Base-by-base conservation (phyloP, 2,888 invertebrate species). In the Acleris literana region DNA sequence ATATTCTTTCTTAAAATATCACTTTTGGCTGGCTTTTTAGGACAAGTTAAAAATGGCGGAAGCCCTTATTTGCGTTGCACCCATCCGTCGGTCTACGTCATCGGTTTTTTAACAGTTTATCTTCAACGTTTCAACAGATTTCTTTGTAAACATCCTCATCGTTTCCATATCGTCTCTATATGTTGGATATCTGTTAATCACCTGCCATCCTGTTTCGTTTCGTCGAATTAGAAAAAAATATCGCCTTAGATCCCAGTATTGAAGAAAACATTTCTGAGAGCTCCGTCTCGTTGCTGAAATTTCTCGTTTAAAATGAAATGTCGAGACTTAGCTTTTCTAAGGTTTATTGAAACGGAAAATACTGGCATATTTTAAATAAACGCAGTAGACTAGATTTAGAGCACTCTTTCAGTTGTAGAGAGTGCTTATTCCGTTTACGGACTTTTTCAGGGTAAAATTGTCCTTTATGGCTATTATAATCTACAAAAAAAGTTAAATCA, bases 191-290 rank as follows among this genome's bases (percentile, higher is more conserved):
- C 67, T 69, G 65, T 68, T 69, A 66, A 64, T 68, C 68, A 70
- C 62, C 43, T 68, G 29, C 67, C 25, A 64, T 62, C 46, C 68
- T 65, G 54, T 73, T 77, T 69, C 66, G 69, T 75, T 78, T 74
- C 64, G 61, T 63, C 62, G 74, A 74, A 74, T 71, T 63, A 68
- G 33, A 9, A 69, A 74, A 73, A 71, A 75, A 74, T 73, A 70
- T 73, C 58, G 56, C 67, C 66, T 51, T 54, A 68, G 73, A 74
- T 71, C 72, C 67, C 70, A 72, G 73, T 67, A 63, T 70, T 63
- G 46, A 56, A 29, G 63, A 66, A 67, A 68, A 54, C 44, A 33
- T 65, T 57, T 57, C 56, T 51, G 29, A 56, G 61, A 66, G 66
- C 18, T n/a, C 22, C 46, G 55, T 25, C 51, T 56, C 25, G 22